A percentile compares a stretch with the other conserved stretches of the same genome.
phyloP scores from a whole-genome alignment of 2,113 vertebrate species.

The Corythoichthys haematopterus region DNA sequence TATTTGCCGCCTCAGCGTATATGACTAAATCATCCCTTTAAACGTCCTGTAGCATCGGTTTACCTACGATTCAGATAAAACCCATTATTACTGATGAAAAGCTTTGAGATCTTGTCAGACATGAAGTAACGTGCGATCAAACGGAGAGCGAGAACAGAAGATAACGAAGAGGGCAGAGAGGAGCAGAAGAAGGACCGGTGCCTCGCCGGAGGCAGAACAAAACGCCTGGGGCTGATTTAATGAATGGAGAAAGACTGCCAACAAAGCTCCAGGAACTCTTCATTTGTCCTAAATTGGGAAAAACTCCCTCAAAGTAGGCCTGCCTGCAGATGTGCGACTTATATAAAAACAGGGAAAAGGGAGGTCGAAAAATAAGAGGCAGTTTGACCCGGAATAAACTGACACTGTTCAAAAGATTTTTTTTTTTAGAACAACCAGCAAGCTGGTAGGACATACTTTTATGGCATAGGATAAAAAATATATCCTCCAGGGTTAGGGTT shows the following conservation, averaged over 20 bases:
- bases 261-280: conserved; percentile 55
- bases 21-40: conserved; percentile 17
- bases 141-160: conserved; percentile 25
- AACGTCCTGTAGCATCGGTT: conserved; percentile 19
- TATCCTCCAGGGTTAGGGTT: too few species aligned
- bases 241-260: conserved; percentile 48
- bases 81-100: conserved; percentile 28
- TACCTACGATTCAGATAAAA: conserved; percentile 28
- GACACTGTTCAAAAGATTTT: not conserved
- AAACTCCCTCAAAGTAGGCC: conserved; percentile 48
- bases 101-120: conserved; percentile 29
- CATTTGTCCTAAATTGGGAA: conserved; percentile 47
- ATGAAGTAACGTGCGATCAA: conserved; percentile 47
- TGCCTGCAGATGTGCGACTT: conserved; percentile 31
- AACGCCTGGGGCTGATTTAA: conserved; percentile 56
- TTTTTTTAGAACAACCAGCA: not conserved
- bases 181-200: conserved; percentile 33
- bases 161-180: conserved; percentile 27
- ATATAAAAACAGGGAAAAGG: conserved; percentile 39
- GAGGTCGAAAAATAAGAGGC: conserved; percentile 29
- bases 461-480: too few species aligned
- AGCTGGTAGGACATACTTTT: not conserved
- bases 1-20: conserved; percentile 9
- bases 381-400: conserved; percentile 2
- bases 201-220: conserved; percentile 50